Conservation (phyloP, 37 sponge, comb jelly and placozoan species). For the Crambe crambe region DNA sequence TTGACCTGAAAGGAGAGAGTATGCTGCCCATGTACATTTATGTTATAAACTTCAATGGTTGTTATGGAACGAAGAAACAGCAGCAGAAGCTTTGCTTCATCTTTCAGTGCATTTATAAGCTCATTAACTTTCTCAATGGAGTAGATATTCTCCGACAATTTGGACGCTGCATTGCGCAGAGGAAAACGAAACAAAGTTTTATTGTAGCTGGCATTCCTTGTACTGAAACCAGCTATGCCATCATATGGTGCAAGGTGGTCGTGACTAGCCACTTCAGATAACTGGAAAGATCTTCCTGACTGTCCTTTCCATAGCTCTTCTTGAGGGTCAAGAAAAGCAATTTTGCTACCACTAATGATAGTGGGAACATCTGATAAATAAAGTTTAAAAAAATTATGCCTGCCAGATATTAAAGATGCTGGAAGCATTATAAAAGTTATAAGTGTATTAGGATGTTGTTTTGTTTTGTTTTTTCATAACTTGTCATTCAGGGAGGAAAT, state of each 20-base stretch:
- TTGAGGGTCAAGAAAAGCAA: slow-evolving; percentile 60
- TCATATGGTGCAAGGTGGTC: slow-evolving; percentile 18
- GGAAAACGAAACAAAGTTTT: slow-evolving; percentile 73
- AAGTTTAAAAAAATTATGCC: too few relatives aligned
- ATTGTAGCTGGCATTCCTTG: background rate
- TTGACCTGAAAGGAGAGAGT: background rate
- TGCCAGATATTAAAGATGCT: too few relatives aligned
- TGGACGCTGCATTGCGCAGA: slow-evolving; percentile 23
- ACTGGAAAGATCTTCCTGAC: background rate
- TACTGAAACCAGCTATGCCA: slow-evolving; percentile 27
- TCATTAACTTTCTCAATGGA: background rate
- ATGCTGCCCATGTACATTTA: background rate
- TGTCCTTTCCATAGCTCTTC: too few relatives aligned
- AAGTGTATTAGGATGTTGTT: too few relatives aligned
- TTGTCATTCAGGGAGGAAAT: too few relatives aligned
- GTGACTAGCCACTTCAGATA: background rate
- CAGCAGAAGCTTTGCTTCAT: slow-evolving; percentile 31
- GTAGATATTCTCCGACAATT: slow-evolving; percentile 15
- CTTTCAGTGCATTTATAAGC: slow-evolving; percentile 16
- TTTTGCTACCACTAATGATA: slow-evolving; percentile 47
- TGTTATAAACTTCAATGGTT: slow-evolving; percentile 19
- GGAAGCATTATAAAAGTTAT: too few relatives aligned
- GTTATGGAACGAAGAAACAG: slow-evolving; percentile 34
- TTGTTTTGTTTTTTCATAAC: too few relatives aligned
- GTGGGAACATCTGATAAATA: slow-evolving; percentile 73